A percentile compares a stretch with the other conserved stretches of the same genome.
Evolutionary conservation across 2,888 invertebrate genomes (phyloP).

Genomic region (Ennomos fuscantarius): DNA sequence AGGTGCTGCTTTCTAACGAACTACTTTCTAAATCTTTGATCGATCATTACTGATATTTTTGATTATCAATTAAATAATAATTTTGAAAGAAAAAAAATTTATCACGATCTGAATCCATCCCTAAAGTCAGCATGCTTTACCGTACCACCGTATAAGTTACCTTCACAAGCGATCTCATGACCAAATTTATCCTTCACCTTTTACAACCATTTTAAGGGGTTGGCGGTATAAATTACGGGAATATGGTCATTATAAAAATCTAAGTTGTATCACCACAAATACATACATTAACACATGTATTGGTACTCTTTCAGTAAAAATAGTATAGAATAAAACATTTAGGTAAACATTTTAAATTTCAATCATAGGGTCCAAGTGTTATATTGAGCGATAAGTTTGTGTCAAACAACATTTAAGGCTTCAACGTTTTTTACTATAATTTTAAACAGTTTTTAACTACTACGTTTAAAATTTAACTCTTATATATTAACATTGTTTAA

Average conservation of each 20-base stretch:
- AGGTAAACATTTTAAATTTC: slow-evolving; percentile 8
- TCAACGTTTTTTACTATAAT: not conserved
- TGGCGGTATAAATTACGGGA: no score
- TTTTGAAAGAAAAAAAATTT: no score
- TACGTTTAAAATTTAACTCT: not conserved
- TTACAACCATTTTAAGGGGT: no score
- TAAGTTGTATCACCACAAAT: not conserved
- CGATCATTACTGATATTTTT: no score
- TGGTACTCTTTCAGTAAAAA: slow-evolving; percentile 18
- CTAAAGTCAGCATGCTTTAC: no score
- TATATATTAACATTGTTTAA: slow-evolving; percentile 8
- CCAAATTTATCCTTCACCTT: no score
- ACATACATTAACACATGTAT: slow-evolving; percentile 17
- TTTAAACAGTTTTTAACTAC: slow-evolving; percentile 1
- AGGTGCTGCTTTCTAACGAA: no score
- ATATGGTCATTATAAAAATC: not conserved
- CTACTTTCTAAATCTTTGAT: no score
- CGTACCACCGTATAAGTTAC: no score
- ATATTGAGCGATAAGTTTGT: slow-evolving; percentile 30
- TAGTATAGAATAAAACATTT: slow-evolving; percentile 23
- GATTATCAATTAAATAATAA: no score
- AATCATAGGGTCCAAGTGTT: slow-evolving; percentile 6
- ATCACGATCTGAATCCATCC: no score
- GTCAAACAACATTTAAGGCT: slow-evolving; percentile 12
- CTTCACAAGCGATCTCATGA: no score